Evolutionary conservation across 2,113 vertebrate species (phyloP), one percentile per base, ranked within the genome.

Genomic region (Anthoscopus minutus): DNA sequence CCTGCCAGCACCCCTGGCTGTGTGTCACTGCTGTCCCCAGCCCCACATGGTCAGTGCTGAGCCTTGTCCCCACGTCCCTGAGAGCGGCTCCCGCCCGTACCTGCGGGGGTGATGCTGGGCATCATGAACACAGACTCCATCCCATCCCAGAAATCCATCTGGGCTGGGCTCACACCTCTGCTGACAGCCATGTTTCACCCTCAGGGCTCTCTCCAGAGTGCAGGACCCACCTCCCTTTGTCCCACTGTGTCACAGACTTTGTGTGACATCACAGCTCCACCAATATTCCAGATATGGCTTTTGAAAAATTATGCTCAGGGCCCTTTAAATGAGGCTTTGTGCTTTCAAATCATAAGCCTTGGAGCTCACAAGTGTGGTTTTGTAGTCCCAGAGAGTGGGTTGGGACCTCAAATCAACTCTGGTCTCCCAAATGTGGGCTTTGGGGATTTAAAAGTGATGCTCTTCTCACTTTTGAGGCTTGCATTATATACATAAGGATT

Each of bases 151-250:
- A 91, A 85, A 10, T 51, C 44, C 81, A 23, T 19, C 44, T 3
- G 14, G 7, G 2, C 0, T 3, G 0, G 33, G 19, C 2, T 25
- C 50, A 3, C 1, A 3, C 3, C 24, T 0, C 51, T 25, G 10
- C 0, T 3, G 0, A 0, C 67, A 66, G 44, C 69, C 77, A 58
- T 58, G 33, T 5, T 14, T 40, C 40, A 47, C 22, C 15, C 58
- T 33, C 22, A 1, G 27, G 15, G 44, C 9, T 44, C 13, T 37
- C 33, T 45, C 12, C 58, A 65, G 57, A 10, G 10, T 9, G 50
- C 19, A 50, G 42, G 31, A 33, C 17, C 13, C 76, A 22, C 4
- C 15, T 9, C 19, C 51, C n/a, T 60, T 2, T 33, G 51, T 20
- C 15, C 51, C 33, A 0, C 25, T 22, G 23, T 73, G 67, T 65